Evolutionary conservation across 2,888 invertebrate genomes (phyloP).

Genomic region (Aelia acuminata): DNA sequence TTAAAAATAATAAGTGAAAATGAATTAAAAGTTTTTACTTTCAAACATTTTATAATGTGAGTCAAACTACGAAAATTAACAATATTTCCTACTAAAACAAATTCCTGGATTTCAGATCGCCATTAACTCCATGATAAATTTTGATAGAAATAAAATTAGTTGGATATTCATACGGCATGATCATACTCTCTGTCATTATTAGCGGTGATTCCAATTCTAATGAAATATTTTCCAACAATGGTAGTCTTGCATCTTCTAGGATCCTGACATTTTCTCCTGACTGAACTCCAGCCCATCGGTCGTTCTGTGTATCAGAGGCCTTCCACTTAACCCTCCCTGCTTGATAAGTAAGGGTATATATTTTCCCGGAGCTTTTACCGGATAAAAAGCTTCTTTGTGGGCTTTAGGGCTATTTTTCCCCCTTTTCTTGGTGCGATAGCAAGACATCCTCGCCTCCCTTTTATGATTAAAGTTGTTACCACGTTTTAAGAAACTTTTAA

Average conservation of each 20-base stretch:
- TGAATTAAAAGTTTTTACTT: too few relatives aligned
- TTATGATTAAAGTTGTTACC: conserved; percentile 33
- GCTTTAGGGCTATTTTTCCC: conserved; percentile 14
- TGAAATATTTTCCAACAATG: not conserved
- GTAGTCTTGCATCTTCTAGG: not conserved
- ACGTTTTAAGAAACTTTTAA: conserved; percentile 43
- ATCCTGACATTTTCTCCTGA: not conserved
- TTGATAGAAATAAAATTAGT: too few relatives aligned
- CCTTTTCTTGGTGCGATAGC: conserved; percentile 1
- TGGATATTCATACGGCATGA: too few relatives aligned
- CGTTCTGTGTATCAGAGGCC: not conserved
- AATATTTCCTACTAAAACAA: too few relatives aligned
- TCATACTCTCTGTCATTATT: too few relatives aligned
- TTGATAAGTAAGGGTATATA: conserved; percentile 49
- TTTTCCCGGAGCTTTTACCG: conserved; percentile 48
- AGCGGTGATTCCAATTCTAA: not conserved
- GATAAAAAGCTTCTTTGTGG: conserved; percentile 46
- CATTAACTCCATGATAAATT: too few relatives aligned
- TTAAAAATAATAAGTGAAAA: too few relatives aligned
- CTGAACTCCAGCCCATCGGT: not conserved
- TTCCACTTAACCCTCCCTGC: conserved; percentile 18
- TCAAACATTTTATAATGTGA: too few relatives aligned
- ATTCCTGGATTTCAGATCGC: too few relatives aligned
- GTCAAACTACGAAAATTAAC: too few relatives aligned
- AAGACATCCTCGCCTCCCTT: conserved; percentile 4